Evolutionary conservation across 1,140 invertebrate genomes (phyloP), one percentile per base, ranked within the genome.

Genomic region (Bombus consobrinus): DNA sequence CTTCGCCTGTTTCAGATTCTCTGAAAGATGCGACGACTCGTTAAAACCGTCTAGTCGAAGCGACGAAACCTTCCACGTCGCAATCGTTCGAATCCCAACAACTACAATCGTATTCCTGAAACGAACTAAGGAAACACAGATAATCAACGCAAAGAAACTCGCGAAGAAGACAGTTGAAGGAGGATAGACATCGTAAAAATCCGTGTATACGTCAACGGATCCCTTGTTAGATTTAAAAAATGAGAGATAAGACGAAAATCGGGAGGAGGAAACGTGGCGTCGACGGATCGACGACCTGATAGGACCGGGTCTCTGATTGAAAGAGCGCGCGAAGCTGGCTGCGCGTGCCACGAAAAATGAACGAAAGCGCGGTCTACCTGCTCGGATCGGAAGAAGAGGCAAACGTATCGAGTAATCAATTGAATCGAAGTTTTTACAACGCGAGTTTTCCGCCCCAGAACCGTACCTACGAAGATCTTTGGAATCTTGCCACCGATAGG

Each of bases 401-500:
- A 87, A 66, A 64, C 43, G 68, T 81, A 37, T 39, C 66, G 57
- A 81, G 81, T 39, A 81, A 76, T 59, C 69, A 83, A 37, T 28
- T 91, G 18, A 88, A 83, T 68, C 83, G 80, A 62, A 91, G 84
- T 57, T 91, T 88, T 57, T 91, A 91, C 80, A 91, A 87, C 85
- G 83, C 86, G 28, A 91, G 89, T 79, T 91, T 86, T 18, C 77
- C 83, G 15, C 47, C 72, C 28, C 72, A 77, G 57, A 91, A 91
- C 41, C 39, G 64, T 0, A 88, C 59, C 41, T 71, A 87, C 66
- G 89, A 90, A 3, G 73, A 93, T 71, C 84, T 94, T 25, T 95
- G 94, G 92, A 89, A 94, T 32, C 87, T 95, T 34, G 93, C 94
- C 6, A 93, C 93, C 15, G 95, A 96, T 18, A 92, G 95, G 6